These are phyloP conservation scores for Ridgeia piscesae DNA, from an alignment of 1,140 invertebrate genomes.

Conservation along the genomic window DNA sequence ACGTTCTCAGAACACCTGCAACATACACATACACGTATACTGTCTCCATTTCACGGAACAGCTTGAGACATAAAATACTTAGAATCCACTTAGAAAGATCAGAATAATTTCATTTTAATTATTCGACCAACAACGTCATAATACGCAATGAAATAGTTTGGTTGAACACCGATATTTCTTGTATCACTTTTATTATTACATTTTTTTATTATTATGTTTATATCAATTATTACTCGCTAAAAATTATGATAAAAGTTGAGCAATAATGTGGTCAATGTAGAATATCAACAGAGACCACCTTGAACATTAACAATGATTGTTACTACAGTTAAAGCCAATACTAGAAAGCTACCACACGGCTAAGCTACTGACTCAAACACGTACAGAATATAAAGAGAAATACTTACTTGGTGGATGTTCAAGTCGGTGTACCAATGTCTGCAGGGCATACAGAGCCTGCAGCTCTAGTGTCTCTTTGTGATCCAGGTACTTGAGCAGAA, in stretches of 20 bases:
- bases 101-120: too few relatives aligned
- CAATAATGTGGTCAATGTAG: too few relatives aligned
- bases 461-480: constrained; percentile 71
- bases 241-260: too few relatives aligned
- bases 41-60: background rate
- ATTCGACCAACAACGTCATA: too few relatives aligned
- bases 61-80: constrained; percentile 26
- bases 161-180: too few relatives aligned
- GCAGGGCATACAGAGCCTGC: constrained; percentile 80
- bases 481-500: constrained; percentile 76
- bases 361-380: background rate
- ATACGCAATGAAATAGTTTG: too few relatives aligned
- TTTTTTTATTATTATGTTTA: too few relatives aligned
- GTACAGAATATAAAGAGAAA: background rate
- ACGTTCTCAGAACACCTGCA: constrained; percentile 60
- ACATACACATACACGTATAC: constrained; percentile 9
- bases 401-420: constrained; percentile 77
- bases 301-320: background rate
- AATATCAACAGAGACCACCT: background rate
- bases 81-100: too few relatives aligned
- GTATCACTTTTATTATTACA: too few relatives aligned
- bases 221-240: too few relatives aligned
- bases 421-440: constrained; percentile 70
- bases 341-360: background rate
- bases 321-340: background rate